Percentiles rank a stretch among this genome's conserved stretches.
phyloP scores from a whole-genome alignment of 2,113 vertebrate species.

The Pedionomus torquatus region DNA sequence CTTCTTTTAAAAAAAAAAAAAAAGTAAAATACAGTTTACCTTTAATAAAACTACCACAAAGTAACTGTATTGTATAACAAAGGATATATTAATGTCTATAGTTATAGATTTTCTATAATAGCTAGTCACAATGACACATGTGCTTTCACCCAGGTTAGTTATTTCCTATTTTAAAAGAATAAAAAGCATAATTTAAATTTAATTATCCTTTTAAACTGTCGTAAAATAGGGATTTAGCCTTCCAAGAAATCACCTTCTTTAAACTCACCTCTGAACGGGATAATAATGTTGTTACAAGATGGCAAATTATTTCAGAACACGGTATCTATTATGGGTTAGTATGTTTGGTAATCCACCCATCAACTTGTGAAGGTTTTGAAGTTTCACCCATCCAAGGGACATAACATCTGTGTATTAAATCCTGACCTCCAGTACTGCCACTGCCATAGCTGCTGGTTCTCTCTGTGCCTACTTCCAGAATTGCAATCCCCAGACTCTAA shows the following conservation, averaged over 20 bases:
- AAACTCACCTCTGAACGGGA: not conserved
- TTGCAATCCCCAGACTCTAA: not conserved
- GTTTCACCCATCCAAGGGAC: accelerated
- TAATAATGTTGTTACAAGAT: not conserved
- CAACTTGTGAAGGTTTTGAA: not conserved
- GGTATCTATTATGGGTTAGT: not conserved
- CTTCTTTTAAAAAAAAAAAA: not conserved
- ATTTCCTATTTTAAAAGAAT: constrained; percentile 25
- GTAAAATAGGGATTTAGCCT: constrained; percentile 26
- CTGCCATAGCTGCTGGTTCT: not conserved
- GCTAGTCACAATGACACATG: constrained; percentile 26
- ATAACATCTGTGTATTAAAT: not conserved
- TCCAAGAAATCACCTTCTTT: constrained; percentile 18
- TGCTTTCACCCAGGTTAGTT: not conserved
- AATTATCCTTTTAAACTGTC: constrained; percentile 46
- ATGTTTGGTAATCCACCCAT: not conserved
- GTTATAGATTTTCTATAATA: constrained; percentile 42
- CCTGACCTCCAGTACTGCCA: not conserved
- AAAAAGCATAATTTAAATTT: constrained; percentile 41
- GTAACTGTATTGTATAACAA: constrained; percentile 32
- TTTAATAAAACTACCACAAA: constrained; percentile 37
- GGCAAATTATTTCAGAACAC: not conserved
- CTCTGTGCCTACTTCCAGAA: not conserved
- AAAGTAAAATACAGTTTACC: constrained; percentile 53
- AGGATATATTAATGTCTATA: constrained; percentile 35